Percentiles rank a stretch among this genome's conserved stretches.
Conservation (phyloP, 2,113 vertebrate species). For the Benitochromis conjunctus region DNA sequence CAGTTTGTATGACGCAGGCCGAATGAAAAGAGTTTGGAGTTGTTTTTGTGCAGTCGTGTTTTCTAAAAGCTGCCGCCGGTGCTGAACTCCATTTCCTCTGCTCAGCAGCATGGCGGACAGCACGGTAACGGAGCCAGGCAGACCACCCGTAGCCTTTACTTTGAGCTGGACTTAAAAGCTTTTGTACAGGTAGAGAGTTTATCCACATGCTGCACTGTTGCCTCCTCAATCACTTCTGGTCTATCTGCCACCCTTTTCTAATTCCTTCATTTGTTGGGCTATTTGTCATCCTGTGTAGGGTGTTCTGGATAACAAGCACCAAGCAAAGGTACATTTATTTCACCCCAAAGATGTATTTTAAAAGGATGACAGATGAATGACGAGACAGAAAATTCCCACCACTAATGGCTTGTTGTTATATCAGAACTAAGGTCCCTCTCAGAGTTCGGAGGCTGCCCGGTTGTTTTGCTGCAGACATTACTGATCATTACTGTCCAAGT, state of each 20-base stretch:
- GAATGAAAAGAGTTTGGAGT: not conserved
- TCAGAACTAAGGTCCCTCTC: not conserved
- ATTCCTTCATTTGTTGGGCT: not conserved
- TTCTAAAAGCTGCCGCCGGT: not conserved
- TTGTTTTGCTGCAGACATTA: not conserved
- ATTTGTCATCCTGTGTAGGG: not conserved
- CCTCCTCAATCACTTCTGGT: not conserved
- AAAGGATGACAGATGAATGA: not conserved
- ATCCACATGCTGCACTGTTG: not conserved
- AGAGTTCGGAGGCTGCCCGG: not conserved
- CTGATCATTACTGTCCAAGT: not conserved
- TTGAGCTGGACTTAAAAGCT: not conserved
- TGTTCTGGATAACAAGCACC: not conserved
- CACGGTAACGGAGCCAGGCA: not conserved
- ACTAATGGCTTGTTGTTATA: not conserved
- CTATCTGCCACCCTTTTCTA: not conserved
- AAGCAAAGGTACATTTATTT: not conserved
- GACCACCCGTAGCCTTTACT: not conserved
- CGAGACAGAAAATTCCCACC: not conserved
- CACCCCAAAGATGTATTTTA: not conserved
- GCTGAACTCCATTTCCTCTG: not conserved
- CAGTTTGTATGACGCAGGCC: not conserved
- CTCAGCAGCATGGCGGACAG: not conserved
- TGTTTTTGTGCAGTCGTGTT: not conserved
- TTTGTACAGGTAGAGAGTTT: not conserved